Conservation (phyloP, 2,113 vertebrate species). For the Tiliqua scincoides region DNA sequence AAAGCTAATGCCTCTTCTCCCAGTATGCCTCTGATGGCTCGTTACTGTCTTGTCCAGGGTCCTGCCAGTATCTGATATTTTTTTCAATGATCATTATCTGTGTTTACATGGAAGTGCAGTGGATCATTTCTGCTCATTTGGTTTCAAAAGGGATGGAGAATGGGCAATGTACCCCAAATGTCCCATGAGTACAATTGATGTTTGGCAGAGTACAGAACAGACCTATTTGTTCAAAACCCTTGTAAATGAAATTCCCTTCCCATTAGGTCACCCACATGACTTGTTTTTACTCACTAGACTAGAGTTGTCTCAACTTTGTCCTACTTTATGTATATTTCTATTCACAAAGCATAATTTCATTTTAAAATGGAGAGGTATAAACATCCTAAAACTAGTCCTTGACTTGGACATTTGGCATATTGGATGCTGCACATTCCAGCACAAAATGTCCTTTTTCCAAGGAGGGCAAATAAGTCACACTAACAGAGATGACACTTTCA, state of each 20-base stretch:
- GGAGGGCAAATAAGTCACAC: background rate
- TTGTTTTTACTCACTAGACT: background rate
- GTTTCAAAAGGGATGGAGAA: constrained; percentile 26
- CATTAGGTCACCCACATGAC: background rate
- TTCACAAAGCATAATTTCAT: background rate
- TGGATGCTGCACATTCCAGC: background rate
- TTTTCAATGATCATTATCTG: background rate
- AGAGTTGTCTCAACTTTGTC: background rate
- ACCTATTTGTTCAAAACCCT: background rate
- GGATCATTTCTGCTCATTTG: constrained; percentile 3
- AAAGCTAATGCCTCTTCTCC: background rate
- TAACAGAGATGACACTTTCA: background rate
- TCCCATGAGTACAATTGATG: constrained; percentile 1
- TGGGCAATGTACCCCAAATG: constrained; percentile 9
- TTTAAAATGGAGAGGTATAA: background rate
- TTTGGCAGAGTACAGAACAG: background rate
- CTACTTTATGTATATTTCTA: background rate
- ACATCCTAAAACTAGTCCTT: background rate
- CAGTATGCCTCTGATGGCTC: background rate
- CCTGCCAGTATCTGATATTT: background rate
- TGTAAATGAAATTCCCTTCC: constrained; percentile 27
- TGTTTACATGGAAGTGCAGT: background rate
- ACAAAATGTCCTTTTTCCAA: background rate
- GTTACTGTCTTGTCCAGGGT: background rate
- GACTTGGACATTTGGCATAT: background rate